Evolutionary conservation across 2,113 vertebrate species (phyloP), one percentile per base, ranked within the genome.

Genomic region (Anser cygnoides): DNA sequence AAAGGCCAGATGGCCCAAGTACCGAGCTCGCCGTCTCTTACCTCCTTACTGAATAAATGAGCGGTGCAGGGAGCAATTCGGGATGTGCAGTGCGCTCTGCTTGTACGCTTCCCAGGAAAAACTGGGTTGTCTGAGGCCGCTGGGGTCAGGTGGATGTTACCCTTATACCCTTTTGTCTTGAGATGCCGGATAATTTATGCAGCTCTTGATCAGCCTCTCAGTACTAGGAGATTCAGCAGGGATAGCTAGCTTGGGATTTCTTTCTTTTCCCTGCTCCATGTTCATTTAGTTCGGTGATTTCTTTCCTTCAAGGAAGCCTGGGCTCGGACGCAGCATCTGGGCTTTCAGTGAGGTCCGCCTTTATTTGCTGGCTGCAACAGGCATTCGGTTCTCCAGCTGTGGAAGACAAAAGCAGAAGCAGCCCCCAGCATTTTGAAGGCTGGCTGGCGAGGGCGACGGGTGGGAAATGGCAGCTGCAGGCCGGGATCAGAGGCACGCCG

Each of bases 281-380:
- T 49, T 90, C 61, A 93, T 94, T 80, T 94, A 65, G 82, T 81
- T 95, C 23, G 5, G 59, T 87, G 91, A 93, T 96, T 96, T 94
- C 71, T 81, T 87, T 89, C 93, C 71, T 89, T 10, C 41, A 41
- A 37, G 75, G 93, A 97, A 90, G 61, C 52, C 39, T 74, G 26
- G 57, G 77, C 94, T 94, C 37, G 55, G 39, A 62, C 86, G 86
- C 68, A 79, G 62, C 84, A 74, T 63, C 92, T 94, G 81, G 77
- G 52, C 55, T 96, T 97, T 90, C 83, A 93, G 1, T 85, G 78
- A 97, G 57, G 74, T 94, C 92, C 68, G 77, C 97, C 88, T 96
- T 89, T 87, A 84, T 94, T 83, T 94, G 58, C 79, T 12, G 11
- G 54, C 63, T 94, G 83, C 82, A 78, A 67, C 21, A 73, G 39